Evolutionary conservation across 1,140 invertebrate genomes (phyloP).

Genomic region (Drosophila lini): DNA sequence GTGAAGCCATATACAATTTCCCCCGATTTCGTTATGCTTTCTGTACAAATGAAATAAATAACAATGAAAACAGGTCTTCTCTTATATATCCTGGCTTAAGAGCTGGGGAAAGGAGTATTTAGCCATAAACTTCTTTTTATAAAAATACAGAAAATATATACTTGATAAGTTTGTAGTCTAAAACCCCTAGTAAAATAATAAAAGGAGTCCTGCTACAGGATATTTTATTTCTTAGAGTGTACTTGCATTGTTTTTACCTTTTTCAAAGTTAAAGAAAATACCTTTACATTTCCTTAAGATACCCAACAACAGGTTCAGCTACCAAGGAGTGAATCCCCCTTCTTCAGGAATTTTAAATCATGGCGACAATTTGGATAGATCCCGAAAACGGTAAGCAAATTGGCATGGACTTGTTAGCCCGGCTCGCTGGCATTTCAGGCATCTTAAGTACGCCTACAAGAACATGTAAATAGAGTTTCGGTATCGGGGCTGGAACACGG

Average conservation of each 20-base stretch:
- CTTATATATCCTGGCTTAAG: not conserved
- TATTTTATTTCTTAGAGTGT: not conserved
- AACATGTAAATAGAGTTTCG: slow-evolving; percentile 84
- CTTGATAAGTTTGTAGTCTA: too few relatives aligned
- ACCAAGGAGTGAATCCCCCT: slow-evolving; percentile 11
- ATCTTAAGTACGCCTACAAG: slow-evolving; percentile 84
- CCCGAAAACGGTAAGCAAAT: slow-evolving; percentile 73
- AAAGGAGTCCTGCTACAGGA: too few relatives aligned
- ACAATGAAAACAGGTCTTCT: not conserved
- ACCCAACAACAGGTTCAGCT: slow-evolving; percentile 57
- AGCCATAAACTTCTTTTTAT: too few relatives aligned
- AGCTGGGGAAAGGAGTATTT: not conserved
- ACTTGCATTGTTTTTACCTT: not conserved
- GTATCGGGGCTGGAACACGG: slow-evolving; percentile 74
- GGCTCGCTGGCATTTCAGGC: slow-evolving; percentile 70
- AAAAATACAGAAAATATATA: not conserved
- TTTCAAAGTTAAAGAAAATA: not conserved
- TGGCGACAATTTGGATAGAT: slow-evolving; percentile 79
- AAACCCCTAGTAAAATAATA: too few relatives aligned
- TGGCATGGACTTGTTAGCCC: slow-evolving; percentile 59
- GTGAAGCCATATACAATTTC: slow-evolving; percentile 67
- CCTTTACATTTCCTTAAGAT: not conserved
- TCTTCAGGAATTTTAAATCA: slow-evolving; percentile 77
- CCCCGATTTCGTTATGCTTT: slow-evolving; percentile 64
- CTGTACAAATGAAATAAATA: not conserved